Base-by-base conservation (phyloP, 2,888 invertebrate genomes). In the Drepana falcataria region DNA sequence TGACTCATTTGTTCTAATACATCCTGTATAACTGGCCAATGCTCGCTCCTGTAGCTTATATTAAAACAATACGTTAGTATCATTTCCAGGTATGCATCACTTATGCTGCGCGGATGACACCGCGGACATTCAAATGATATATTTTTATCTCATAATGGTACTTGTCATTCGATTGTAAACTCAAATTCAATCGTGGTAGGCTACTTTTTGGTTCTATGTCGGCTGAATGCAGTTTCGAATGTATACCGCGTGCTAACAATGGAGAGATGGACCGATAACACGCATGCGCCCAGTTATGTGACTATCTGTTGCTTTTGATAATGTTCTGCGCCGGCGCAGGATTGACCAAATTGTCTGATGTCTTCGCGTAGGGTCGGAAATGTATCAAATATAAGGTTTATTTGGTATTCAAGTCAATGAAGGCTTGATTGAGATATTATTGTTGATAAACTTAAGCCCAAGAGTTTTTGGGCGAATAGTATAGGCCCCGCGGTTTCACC, bases 201-300 rank as follows among this genome's bases (percentile, higher is more conserved):
- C 61, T 68, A 64, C 58, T 61, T 61, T 64, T 66, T 68, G 62
- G 54, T 4, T 58, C 49, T 21, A 48, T 47, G 49, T 48, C 54
- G 35, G 48, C 41, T 35, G 21, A 21, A 48, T 55, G 56, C 63
- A 63, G 59, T 59, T 63, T 57, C 65, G 58, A 61, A 71, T 67
- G 63, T 68, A 61, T 52, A 64, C 65, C 62, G 68, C 68, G 72
- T 71, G 69, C 74, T 66, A 73, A 79, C 78, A 79, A 79, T 79
- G 69, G 70, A 52, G 53, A 75, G 78, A 79, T 78, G 64, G 57
- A 41, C 56, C 59, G 79, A 79, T 79, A 78, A 73, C 62, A 54
- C 52, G 65, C 66, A 66, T 66, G 67, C 67, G 62, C 61, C 59
- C 53, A 53, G 52, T 57, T 47, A 56, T 55, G 55, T 65, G 44